Conservation (phyloP, 2,113 vertebrate genomes). For the Vulpes ferrilata region DNA sequence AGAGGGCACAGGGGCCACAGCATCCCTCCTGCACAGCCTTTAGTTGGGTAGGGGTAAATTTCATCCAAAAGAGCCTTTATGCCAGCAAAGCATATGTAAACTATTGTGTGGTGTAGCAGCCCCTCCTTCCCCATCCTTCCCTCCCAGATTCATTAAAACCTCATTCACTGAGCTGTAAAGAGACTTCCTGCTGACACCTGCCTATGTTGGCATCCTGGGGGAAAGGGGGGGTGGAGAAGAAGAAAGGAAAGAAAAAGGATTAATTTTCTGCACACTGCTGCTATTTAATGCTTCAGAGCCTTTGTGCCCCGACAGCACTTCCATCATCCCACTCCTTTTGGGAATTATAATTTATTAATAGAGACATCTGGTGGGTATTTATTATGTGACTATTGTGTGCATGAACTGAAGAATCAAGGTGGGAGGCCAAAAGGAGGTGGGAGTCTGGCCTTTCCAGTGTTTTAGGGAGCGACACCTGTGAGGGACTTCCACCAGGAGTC, state of each 20-base stretch:
- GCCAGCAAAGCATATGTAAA: neutral
- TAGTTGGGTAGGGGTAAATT: neutral
- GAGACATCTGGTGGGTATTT: constrained; percentile 63
- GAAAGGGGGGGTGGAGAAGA: neutral
- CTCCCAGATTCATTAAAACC: neutral
- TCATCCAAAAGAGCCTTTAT: neutral
- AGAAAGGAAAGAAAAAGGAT: neutral
- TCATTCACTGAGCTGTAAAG: neutral
- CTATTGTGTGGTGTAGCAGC: neutral
- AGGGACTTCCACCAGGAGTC: neutral
- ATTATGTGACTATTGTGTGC: neutral
- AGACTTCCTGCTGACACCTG: constrained; percentile 8
- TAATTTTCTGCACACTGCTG: neutral
- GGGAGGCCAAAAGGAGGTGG: neutral
- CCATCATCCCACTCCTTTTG: neutral
- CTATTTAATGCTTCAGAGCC: neutral
- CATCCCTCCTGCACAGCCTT: neutral
- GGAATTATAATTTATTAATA: constrained; percentile 53
- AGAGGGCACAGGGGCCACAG: neutral
- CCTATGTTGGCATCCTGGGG: neutral
- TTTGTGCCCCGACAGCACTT: neutral
- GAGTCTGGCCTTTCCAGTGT: neutral
- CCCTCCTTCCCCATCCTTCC: neutral
- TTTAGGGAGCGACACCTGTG: neutral
- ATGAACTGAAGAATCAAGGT: neutral